Evolutionary conservation across 30 jellyfish, hydroid and myxozoan species (phyloP), one percentile per base, ranked within the genome.

Genomic region (Aurelia coerulea): DNA sequence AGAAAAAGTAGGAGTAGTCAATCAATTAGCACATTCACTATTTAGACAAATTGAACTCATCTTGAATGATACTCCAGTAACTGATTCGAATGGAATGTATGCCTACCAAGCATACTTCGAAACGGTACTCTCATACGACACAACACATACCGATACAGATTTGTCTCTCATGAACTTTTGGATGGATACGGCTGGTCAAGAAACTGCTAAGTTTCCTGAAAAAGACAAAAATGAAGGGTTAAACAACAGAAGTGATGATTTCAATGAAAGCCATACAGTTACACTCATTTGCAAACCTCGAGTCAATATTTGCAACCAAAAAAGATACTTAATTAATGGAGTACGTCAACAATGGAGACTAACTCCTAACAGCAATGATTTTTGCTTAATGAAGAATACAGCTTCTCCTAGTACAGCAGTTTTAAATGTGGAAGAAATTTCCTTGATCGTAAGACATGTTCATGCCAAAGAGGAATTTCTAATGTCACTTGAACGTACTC

Each of bases 301-400:
- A 3, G 6, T 58, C 6, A 18, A 58, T 7, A 58, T 58, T 58
- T 58, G 67, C 63, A 70, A 70, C 33, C 80, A 70, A 31, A 39
- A 37, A 4, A 70, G 51, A 70, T 70, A 70, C 39, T 70, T 70
- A 23, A n/a, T n/a, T n/a, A n/a, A n/a, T n/a, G n/a, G n/a, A n/a
- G n/a, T n/a, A n/a, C n/a, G n/a, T n/a, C n/a, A n/a, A n/a, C n/a
- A n/a, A n/a, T n/a, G n/a, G n/a, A n/a, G n/a, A n/a, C n/a, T n/a
- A n/a, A n/a, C n/a, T n/a, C n/a, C n/a, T n/a, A n/a, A n/a, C n/a
- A n/a, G n/a, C n/a, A n/a, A n/a, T n/a, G n/a, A n/a, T n/a, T 58
- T 58, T 58, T 58, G 67, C 29, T 58, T 58, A 18, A 58, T 58
- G 67, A 12, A 12, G 6, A 5, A 2, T 15, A 1, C 67, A 12